Base-by-base conservation (phyloP, 2,888 invertebrate species). In the Eledone cirrhosa region DNA sequence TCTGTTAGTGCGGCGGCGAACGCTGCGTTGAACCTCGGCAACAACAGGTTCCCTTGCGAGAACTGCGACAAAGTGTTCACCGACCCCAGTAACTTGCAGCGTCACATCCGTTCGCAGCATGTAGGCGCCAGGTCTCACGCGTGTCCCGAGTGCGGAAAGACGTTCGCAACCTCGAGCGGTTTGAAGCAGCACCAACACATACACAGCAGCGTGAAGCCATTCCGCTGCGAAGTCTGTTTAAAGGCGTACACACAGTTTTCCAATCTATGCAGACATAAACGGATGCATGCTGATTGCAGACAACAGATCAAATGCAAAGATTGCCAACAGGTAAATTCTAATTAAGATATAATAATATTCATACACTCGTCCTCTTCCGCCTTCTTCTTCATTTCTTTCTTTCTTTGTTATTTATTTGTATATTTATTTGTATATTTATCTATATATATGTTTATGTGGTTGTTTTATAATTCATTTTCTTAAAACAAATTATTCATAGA, bases 121-220 rank as follows among this genome's bases (percentile, higher is more conserved):
- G 95, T 95, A 84, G 98, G 98, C 78, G 97, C 97, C 75, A 94
- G 98, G 89, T 95, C 96, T 90, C 98, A 99, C 94, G 97, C 97
- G 85, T 99, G 99, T 78, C 77, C 95, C 81, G 97, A 98, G 92
- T 99, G 99, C 92, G 98, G 98, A 84, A 99, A 99, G 93, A 98
- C 98, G 81, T 99, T 99, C 92, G 97, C 96, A 76, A 98, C 98
- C 63, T 97, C 97, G 81, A 97, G 97, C 84, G 99, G 99, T 63
- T 93, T 99, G 78, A 99, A 99, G 91, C 99, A 99, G 91, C 99
- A 99, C 92, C 97, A 97, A 48, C 99, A 99, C 92, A 99, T 99
- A 87, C 99, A 99, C 93, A 97, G 97, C 89, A 97, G 96, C 89
- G 95, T 98, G 85, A 99, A 99, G 91, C 99, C 99, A 5, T 99